Evolutionary conservation across 2,888 invertebrate genomes (phyloP), one percentile per base, ranked within the genome.

Genomic region (Cheilosia vernalis): DNA sequence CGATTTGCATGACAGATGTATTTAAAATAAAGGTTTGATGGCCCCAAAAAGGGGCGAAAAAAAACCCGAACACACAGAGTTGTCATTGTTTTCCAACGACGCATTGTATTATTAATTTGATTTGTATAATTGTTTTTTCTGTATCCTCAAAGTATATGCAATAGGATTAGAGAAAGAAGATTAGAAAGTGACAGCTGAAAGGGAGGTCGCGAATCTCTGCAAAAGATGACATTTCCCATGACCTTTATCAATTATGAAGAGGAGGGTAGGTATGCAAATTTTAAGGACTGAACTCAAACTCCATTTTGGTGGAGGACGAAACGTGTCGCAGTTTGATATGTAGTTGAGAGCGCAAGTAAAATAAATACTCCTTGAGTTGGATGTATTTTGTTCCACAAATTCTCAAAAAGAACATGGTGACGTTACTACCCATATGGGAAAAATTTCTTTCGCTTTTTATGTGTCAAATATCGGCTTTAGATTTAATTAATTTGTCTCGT

Each of bases 1-100:
- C 19, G 44, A 66, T 80, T 85, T 80, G 70, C 76, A 80, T 67
- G 64, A 49, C 17, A 55, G 44, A 56, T 76, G 56, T 76, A 64
- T 76, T 61, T 58, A 44, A 63, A 67, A 81, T 69, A 33, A 76
- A 77, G 73, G 79, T 79, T 84, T 84, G 79, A 17, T 40, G 56
- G 56, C 60, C 44, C 47, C 19, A 47, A 49, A 37, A 63, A 67
- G 10, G 10, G 10, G 10, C 13, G 19, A 42, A 55, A 60, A 56
- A 37, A 37, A 58, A 30, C 42, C 37, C 15, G 37, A 70, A 49
- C 24, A 47, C 47, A 47, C 27, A 44, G 21, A 76, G 21, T 72
- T 78, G 83, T 63, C 78, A 73, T 33, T 37, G 13, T 47, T 47
- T 55, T 27, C 7, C 47, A 63, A 40, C 56, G 33, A 30, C 30